phyloP scores from a whole-genome alignment of 2,797 vertebrate genomes.

The Ispidina picta region DNA sequence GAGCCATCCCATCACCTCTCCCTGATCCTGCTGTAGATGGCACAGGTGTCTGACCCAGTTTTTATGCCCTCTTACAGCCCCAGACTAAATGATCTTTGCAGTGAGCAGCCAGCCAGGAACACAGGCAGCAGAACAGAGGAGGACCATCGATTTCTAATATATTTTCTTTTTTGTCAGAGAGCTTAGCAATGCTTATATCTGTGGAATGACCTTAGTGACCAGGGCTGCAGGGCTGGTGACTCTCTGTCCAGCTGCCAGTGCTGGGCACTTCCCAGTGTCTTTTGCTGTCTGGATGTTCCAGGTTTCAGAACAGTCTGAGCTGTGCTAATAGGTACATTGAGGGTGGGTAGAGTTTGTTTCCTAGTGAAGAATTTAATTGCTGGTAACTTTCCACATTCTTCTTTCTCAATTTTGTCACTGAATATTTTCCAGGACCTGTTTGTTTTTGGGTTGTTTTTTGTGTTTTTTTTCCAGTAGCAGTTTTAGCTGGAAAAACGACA shows the following conservation, averaged over 20 bases:
- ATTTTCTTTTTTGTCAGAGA: not conserved
- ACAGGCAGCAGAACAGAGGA: not conserved
- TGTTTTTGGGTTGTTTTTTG: not conserved
- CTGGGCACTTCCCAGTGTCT: accelerated
- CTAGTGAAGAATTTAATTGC: slow-evolving; percentile 27
- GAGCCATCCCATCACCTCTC: accelerated
- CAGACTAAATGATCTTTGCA: not conserved
- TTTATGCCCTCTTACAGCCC: not conserved
- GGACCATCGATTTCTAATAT: not conserved
- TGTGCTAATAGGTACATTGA: not conserved
- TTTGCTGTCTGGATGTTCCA: not conserved
- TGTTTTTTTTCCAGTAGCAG: not conserved
- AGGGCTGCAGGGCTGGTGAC: not conserved
- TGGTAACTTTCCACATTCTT: slow-evolving; percentile 38
- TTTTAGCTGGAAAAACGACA: not conserved
- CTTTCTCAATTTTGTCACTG: slow-evolving; percentile 1
- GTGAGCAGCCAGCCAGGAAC: not conserved
- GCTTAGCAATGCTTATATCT: not conserved
- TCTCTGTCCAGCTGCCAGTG: not conserved
- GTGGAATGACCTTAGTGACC: not conserved
- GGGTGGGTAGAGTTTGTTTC: slow-evolving; percentile 4
- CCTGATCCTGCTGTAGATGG: accelerated
- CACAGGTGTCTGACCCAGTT: not conserved
- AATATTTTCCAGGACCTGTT: slow-evolving; percentile 57
- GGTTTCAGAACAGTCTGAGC: not conserved